Conservation (phyloP, 2,888 invertebrate species). For the Nasonia oneida region DNA sequence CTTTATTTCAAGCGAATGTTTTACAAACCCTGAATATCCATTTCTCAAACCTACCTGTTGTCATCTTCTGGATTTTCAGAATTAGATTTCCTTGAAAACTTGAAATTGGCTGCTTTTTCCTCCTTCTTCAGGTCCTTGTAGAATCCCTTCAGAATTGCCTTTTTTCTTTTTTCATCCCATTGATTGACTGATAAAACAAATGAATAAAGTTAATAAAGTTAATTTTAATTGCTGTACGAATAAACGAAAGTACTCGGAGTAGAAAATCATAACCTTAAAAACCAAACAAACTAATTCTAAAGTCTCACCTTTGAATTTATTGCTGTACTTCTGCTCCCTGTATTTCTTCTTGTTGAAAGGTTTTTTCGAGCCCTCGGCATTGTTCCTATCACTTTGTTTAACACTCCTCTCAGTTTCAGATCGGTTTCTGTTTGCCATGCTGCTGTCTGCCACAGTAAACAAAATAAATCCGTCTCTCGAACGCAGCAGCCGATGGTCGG, state of each 20-base stretch:
- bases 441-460: not conserved
- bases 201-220: constrained; percentile 34
- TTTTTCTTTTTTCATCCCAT: constrained; percentile 85
- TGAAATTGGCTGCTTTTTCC: constrained; percentile 65
- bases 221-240: constrained; percentile 42
- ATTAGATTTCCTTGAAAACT: not conserved
- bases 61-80: constrained; percentile 64
- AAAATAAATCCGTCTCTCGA: not conserved
- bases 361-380: constrained; percentile 78
- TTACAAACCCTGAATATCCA: not conserved
- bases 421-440: constrained; percentile 47
- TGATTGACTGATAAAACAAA: constrained; percentile 79
- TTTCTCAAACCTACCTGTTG: constrained; percentile 45
- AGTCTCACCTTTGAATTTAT: constrained; percentile 82
- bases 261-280: constrained; percentile 55
- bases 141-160: constrained; percentile 81
- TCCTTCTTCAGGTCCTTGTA: constrained; percentile 82
- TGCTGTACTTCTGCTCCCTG: constrained; percentile 85
- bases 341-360: constrained; percentile 86
- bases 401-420: not conserved
- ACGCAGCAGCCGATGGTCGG: not conserved
- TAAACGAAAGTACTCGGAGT: not conserved
- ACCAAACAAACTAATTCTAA: not conserved
- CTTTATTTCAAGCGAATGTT: not conserved
- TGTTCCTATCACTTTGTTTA: constrained; percentile 25